Evolutionary conservation across 2,888 invertebrate genomes (phyloP).

Genomic region (Dascillus cervinus): DNA sequence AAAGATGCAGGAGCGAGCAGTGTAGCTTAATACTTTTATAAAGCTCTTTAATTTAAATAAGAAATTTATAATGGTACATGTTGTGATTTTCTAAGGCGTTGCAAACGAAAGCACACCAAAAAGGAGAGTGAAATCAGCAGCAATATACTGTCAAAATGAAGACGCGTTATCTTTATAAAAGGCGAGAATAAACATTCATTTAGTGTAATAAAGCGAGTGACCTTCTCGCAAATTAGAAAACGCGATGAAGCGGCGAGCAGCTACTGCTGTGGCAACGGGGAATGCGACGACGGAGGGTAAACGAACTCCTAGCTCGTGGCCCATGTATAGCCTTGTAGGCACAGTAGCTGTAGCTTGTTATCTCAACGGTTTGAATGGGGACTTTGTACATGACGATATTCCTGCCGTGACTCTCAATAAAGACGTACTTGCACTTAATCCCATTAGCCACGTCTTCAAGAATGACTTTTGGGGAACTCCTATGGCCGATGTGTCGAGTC

Average conservation of each 20-base stretch:
- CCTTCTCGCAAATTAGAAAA: conserved; percentile 17
- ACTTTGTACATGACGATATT: conserved; percentile 84
- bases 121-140: conserved; percentile 18
- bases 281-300: conserved; percentile 35
- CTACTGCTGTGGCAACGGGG: conserved; percentile 37
- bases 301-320: conserved; percentile 47
- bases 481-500: conserved; percentile 73
- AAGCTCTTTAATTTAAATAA: conserved; percentile 15
- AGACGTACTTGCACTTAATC: conserved; percentile 66
- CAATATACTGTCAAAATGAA: conserved; percentile 18
- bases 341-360: conserved; percentile 63
- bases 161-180: conserved; percentile 13
- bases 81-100: conserved; percentile 20
- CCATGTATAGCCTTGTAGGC: conserved; percentile 55
- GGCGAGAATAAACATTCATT: conserved; percentile 12
- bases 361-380: conserved; percentile 66
- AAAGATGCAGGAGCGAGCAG: conserved; percentile 8
- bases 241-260: conserved; percentile 45
- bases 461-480: conserved; percentile 90
- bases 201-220: conserved; percentile 17
- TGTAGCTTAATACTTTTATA: conserved; percentile 6
- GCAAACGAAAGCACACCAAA: conserved; percentile 8
- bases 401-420: conserved; percentile 75
- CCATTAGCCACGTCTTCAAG: conserved; percentile 55
- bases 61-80: conserved; percentile 16